phyloP scores from a whole-genome alignment of 2,797 vertebrate genomes.

The Sebastiscus tertius region DNA sequence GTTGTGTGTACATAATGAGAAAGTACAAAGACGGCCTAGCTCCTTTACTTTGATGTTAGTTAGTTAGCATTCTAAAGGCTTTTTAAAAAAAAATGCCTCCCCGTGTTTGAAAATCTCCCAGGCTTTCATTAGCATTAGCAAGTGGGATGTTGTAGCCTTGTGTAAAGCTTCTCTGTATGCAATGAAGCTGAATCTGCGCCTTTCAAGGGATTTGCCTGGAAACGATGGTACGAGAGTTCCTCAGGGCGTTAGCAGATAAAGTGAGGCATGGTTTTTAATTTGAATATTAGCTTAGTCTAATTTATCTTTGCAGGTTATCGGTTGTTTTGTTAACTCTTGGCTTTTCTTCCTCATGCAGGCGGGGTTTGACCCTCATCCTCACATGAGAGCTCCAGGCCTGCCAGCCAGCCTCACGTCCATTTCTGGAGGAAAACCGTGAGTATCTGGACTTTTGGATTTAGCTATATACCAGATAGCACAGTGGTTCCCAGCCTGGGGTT shows the following conservation, averaged over 20 bases:
- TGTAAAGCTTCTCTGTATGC: slow-evolving; percentile 65
- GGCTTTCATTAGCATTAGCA: slow-evolving; percentile 76
- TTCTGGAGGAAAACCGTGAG: slow-evolving; percentile 96
- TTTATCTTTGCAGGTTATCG: slow-evolving; percentile 39
- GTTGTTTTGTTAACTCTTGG: slow-evolving; percentile 33
- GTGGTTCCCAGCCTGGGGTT: too few relatives aligned
- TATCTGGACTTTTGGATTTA: not conserved
- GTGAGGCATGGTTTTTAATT: slow-evolving; percentile 40
- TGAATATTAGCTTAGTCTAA: slow-evolving; percentile 53
- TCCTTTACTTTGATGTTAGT: slow-evolving; percentile 70
- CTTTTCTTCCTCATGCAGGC: slow-evolving; percentile 79
- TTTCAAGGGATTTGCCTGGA: slow-evolving; percentile 63
- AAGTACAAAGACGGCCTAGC: slow-evolving; percentile 51
- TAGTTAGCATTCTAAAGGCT: slow-evolving; percentile 70
- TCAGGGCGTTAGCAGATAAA: slow-evolving; percentile 41
- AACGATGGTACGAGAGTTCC: slow-evolving; percentile 32
- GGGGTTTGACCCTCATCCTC: slow-evolving; percentile 93
- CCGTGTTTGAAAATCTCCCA: slow-evolving; percentile 67
- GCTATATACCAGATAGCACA: not conserved
- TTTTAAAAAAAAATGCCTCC: slow-evolving; percentile 48
- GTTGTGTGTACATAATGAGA: slow-evolving; percentile 63
- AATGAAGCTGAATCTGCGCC: slow-evolving; percentile 36
- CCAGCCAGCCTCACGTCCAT: slow-evolving; percentile 92
- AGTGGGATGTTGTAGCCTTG: slow-evolving; percentile 62
- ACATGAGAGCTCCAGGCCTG: slow-evolving; percentile 92